These are phyloP conservation scores for Syrista parreyssii DNA, from an alignment of 2,888 invertebrate species.

Conservation along the genomic window DNA sequence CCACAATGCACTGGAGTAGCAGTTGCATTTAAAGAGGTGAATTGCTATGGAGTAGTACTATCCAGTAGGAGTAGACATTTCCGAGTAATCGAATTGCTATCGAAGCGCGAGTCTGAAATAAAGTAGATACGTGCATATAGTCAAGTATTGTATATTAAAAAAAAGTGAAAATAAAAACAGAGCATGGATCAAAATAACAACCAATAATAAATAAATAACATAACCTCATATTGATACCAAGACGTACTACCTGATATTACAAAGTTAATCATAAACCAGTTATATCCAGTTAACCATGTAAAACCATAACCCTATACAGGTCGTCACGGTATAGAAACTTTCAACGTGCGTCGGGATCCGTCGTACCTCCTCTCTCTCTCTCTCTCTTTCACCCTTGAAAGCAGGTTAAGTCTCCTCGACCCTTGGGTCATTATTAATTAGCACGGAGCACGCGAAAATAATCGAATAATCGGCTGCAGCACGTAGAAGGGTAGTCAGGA, in stretches of 20 bases:
- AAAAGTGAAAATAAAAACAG: neutral
- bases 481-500: neutral
- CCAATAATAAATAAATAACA: neutral
- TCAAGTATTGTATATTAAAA: neutral
- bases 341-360: neutral
- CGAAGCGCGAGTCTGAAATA: neutral
- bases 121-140: neutral
- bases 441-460: neutral
- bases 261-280: neutral
- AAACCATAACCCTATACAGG: neutral
- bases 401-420: neutral
- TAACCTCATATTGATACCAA: neutral
- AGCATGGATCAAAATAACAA: neutral
- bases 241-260: neutral
- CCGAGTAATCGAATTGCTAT: neutral
- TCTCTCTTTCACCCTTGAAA: neutral
- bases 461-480: neutral
- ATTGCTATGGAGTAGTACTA: neutral
- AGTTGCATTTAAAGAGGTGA: neutral
- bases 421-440: neutral
- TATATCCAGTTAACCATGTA: neutral
- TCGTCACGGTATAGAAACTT: neutral
- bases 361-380: neutral
- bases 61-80: neutral
- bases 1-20: neutral